A percentile compares a stretch with the other conserved stretches of the same genome.
Conservation (phyloP, 2,797 vertebrate species). For the Gambusia yucatana region DNA sequence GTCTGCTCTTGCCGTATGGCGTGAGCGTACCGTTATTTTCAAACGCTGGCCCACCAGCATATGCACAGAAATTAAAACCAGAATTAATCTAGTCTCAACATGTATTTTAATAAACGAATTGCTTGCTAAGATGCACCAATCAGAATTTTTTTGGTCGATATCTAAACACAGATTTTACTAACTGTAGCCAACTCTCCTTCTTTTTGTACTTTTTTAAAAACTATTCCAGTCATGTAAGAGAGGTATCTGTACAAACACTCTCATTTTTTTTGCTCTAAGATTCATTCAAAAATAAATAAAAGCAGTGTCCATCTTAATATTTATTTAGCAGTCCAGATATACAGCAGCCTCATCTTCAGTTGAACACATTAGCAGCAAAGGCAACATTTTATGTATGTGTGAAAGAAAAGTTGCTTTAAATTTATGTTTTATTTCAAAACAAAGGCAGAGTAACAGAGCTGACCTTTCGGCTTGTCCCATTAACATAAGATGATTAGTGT, state of each 20-base stretch:
- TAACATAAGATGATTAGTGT: background rate
- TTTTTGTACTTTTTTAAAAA: background rate
- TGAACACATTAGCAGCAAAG: background rate
- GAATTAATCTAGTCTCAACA: background rate
- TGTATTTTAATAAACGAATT: background rate
- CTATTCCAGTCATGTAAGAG: background rate
- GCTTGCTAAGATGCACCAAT: background rate
- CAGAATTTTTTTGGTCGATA: background rate
- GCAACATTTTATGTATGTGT: background rate
- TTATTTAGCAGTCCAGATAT: background rate
- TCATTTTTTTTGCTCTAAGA: background rate
- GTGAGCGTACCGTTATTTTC: constrained; percentile 14
- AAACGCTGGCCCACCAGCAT: constrained; percentile 9
- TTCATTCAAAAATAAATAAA: background rate
- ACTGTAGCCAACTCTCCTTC: background rate
- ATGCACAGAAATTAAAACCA: background rate
- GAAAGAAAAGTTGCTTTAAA: background rate
- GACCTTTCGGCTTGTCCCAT: background rate
- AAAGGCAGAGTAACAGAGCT: background rate
- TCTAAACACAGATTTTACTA: background rate
- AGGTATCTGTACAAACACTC: background rate
- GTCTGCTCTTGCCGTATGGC: constrained; percentile 15
- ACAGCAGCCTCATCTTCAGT: background rate
- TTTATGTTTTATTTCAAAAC: background rate
- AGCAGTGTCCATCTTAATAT: background rate